These are phyloP conservation scores for Nemotelus pantherinus DNA, from an alignment of 2,888 invertebrate species.

Conservation along the genomic window DNA sequence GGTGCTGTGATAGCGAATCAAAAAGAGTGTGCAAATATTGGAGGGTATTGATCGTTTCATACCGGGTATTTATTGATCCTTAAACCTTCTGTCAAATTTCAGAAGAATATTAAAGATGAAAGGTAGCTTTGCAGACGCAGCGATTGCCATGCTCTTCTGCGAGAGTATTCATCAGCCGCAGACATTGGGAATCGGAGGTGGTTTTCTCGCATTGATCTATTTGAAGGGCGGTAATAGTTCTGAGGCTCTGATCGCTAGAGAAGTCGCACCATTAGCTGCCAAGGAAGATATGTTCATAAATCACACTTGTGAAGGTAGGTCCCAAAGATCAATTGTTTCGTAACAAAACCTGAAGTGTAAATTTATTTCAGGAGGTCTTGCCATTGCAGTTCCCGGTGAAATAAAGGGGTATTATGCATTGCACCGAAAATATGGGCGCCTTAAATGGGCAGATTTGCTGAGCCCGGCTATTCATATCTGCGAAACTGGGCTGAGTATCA, in stretches of 20 bases:
- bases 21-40: conserved; percentile 73
- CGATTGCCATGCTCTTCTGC: conserved; percentile 81
- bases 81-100: conserved; percentile 40
- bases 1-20: conserved; percentile 74
- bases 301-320: conserved; percentile 55
- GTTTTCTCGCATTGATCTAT: conserved; percentile 83
- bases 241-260: conserved; percentile 75
- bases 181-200: conserved; percentile 85
- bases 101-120: conserved; percentile 73
- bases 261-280: conserved; percentile 75
- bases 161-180: conserved; percentile 82
- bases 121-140: conserved; percentile 82
- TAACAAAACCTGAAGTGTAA: conserved; percentile 59
- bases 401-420: conserved; percentile 84
- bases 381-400: conserved; percentile 92
- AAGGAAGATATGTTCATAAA: conserved; percentile 71
- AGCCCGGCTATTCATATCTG: conserved; percentile 16
- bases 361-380: conserved; percentile 56
- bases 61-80: not conserved
- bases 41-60: conserved; percentile 64
- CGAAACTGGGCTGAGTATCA: not conserved
- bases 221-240: conserved; percentile 68
- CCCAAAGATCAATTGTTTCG: conserved; percentile 63
- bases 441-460: conserved; percentile 75
- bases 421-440: conserved; percentile 76